Base-by-base conservation (phyloP, 2,797 vertebrate species). In the Diceros bicornis region DNA sequence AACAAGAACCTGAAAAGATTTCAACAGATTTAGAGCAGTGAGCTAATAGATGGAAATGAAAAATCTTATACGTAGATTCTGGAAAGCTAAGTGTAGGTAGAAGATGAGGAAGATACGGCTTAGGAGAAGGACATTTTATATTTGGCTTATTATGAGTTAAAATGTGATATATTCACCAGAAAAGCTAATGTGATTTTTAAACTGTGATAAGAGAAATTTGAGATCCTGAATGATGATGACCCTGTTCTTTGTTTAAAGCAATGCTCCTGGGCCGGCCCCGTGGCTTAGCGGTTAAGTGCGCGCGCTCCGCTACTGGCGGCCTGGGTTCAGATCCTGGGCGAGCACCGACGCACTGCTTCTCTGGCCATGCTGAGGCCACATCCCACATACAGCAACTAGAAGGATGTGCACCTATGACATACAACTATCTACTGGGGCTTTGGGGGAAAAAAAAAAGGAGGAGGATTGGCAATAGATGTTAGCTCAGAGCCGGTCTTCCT, bases 171-270 rank as follows among this genome's bases (percentile, higher is more conserved):
- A 44, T 23, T 86, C 93, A 29, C 74, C 69, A 78, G 75, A 81
- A 90, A 97, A 82, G 20, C 74, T 71, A 27, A 37, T 91, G 55
- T 74, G 87, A 61, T 79, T 86, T 97, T 82, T 1, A 59, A 61
- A 71, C 17, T 14, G 25, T 69, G 37, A 16, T 66, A n/a, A 20
- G 68, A 85, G 29, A 71, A 84, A 50, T 59, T 82, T 59, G 29
- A 75, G 93, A 7, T 82, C 82, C 52, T n/a, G 57, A 86, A 52
- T 0, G 1, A 89, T 18, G 7, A 23, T 23, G 71, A 13, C 27
- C 10, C 72, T 57, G 3, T 82, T 91, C 32, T 95, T 59, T 57
- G 14, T 47, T 78, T 59, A 57, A 85, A 84, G 44, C 41, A 41
- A 41, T 41, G 41, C 41, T 41, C 41, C 41, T 41, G 41, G 41